These are phyloP conservation scores for Ligdia adustata DNA, from an alignment of 2,888 invertebrate species.

Conservation along the genomic window DNA sequence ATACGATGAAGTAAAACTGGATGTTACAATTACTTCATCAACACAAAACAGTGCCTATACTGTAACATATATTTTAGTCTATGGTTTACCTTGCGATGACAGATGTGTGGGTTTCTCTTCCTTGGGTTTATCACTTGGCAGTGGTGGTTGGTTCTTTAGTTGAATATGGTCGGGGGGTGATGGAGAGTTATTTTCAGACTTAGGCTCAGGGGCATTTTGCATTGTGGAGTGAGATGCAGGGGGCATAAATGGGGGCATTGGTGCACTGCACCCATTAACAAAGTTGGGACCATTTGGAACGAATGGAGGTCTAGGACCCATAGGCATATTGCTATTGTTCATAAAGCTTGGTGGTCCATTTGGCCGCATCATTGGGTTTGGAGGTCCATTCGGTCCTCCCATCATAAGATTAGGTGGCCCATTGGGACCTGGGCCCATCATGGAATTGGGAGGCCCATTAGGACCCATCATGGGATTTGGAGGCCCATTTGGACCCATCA, in stretches of 20 bases:
- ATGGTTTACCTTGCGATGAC: constrained; percentile 60
- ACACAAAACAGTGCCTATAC: constrained; percentile 17
- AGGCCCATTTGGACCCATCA: constrained; percentile 51
- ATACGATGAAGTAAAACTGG: constrained; percentile 16
- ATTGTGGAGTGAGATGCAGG: constrained; percentile 25
- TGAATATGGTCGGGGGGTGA: constrained; percentile 80
- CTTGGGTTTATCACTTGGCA: not conserved
- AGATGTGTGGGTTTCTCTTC: constrained; percentile 56
- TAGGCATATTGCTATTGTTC: constrained; percentile 57
- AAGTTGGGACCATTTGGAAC: constrained; percentile 67
- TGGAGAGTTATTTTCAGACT: constrained; percentile 73
- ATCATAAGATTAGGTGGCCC: constrained; percentile 52
- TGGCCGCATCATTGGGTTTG: constrained; percentile 46
- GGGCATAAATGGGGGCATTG: constrained; percentile 61
- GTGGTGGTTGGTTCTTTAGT: not conserved
- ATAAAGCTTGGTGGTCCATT: constrained; percentile 46
- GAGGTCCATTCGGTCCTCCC: constrained; percentile 44
- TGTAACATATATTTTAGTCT: constrained; percentile 15
- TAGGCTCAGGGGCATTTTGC: constrained; percentile 11
- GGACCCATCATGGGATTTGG: constrained; percentile 60
- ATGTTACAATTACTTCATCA: constrained; percentile 15
- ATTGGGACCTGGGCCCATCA: constrained; percentile 57
- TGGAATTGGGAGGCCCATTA: constrained; percentile 48
- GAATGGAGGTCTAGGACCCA: constrained; percentile 69
- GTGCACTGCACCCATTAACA: constrained; percentile 43